Base-by-base conservation (phyloP, 2,113 vertebrate genomes). In the Solea solea region DNA sequence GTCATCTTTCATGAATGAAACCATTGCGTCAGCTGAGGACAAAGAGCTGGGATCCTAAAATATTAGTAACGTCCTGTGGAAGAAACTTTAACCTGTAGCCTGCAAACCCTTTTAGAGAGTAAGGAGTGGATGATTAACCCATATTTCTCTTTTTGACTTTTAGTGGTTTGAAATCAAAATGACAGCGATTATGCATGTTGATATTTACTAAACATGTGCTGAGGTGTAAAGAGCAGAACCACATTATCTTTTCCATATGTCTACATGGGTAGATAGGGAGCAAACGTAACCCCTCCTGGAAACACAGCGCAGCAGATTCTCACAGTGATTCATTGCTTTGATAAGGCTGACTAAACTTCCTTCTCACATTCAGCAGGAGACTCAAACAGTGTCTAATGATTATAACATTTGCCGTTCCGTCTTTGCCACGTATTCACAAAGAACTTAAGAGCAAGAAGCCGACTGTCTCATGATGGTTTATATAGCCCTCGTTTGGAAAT, bases 171-270 rank as follows among this genome's bases (percentile, higher is more conserved):
- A 72, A 41, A 8, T 59, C 41, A 52, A 21, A 54, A 2, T 46
- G 16, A 58, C 39, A 21, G 39, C 5, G 3, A 50, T 46, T 59
- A 61, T 15, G 13, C 51, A 69, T 53, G 45, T 7, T 56, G 16
- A 61, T 21, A 56, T 70, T 78, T 39, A 64, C 57, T 79, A 62
- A 55, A 25, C 62, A 54, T 63, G 69, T 53, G 40, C 39, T 34
- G 50, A 78, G 50, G 60, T 81, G 59, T 48, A 21, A 50, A 8
- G 59, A 56, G 58, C 58, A 49, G 27, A 80, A 64, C 72, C 70
- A 41, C 63, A 80, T 87, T 34, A 86, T 79, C 27, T 64, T 80
- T 87, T 81, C 84, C 86, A 82, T 50, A 84, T 83, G 83, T 76
- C 54, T n/a, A n/a, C 68, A 68, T 72, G 62, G 39, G 21, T 21